These are phyloP conservation scores for Hemaris fuciformis DNA, from an alignment of 2,888 invertebrate species.

Conservation along the genomic window DNA sequence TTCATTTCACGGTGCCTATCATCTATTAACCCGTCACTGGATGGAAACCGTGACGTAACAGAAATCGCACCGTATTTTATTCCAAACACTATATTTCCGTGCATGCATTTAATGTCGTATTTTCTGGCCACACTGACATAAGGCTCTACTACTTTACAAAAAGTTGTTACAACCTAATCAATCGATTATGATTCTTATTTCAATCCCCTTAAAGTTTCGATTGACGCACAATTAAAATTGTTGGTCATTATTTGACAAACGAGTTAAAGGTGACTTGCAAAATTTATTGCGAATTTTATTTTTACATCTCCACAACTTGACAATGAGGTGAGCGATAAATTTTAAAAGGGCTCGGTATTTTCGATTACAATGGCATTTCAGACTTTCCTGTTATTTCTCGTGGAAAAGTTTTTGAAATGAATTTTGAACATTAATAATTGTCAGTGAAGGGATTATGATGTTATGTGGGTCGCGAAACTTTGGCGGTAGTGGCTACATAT, in stretches of 20 bases:
- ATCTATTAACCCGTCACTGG: conserved; percentile 35
- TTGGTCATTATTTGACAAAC: conserved; percentile 66
- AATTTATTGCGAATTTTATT: conserved; percentile 66
- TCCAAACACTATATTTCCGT: conserved; percentile 53
- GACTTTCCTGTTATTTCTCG: background rate
- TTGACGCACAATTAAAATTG: conserved; percentile 32
- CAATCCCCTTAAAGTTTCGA: background rate
- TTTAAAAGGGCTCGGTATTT: conserved; percentile 41
- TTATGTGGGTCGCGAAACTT: background rate
- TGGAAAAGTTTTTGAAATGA: background rate
- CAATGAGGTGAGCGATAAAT: conserved; percentile 65
- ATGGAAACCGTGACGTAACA: conserved; percentile 34
- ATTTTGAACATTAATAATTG: conserved; percentile 3
- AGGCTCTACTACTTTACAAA: conserved; percentile 36
- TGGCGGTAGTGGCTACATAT: background rate
- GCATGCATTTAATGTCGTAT: conserved; percentile 58
- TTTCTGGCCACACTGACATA: conserved; percentile 56
- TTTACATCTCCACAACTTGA: conserved; percentile 62
- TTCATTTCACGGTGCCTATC: conserved; percentile 19
- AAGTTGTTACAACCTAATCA: conserved; percentile 9
- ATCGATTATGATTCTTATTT: conserved; percentile 30
- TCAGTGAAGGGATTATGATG: background rate
- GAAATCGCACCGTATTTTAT: conserved; percentile 46
- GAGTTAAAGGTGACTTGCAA: conserved; percentile 67
- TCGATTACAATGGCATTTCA: background rate